phyloP scores from a whole-genome alignment of 2,888 invertebrate species.

The Pyralis farinalis region DNA sequence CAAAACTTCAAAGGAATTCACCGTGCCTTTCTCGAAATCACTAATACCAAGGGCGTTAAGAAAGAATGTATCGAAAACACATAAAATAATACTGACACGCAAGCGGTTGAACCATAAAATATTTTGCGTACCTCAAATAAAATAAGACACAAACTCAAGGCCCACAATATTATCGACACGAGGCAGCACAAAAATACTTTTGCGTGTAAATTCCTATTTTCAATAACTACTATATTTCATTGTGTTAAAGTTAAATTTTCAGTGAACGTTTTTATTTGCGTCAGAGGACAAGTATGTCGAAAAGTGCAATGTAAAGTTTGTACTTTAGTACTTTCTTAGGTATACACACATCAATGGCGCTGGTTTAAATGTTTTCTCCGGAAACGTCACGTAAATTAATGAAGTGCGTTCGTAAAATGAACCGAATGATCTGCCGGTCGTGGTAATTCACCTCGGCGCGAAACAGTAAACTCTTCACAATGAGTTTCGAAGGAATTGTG shows the following conservation, averaged over 20 bases:
- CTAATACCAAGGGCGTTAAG: conserved; percentile 15
- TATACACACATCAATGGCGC: conserved; percentile 11
- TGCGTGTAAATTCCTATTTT: background rate
- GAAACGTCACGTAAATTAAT: conserved; percentile 21
- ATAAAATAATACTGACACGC: conserved; percentile 19
- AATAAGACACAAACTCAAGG: conserved; percentile 20
- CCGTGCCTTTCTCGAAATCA: conserved; percentile 19
- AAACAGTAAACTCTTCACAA: conserved; percentile 6
- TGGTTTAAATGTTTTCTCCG: conserved; percentile 17
- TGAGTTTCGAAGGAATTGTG: conserved; percentile 5
- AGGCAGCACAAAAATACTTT: conserved; percentile 13
- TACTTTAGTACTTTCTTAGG: conserved; percentile 16
- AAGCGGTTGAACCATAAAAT: conserved; percentile 19
- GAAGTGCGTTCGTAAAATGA: conserved; percentile 17
- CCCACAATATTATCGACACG: conserved; percentile 17
- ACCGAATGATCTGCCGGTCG: conserved; percentile 8
- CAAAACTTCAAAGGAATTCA: conserved; percentile 12
- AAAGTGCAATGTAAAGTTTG: conserved; percentile 11
- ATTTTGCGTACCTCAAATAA: conserved; percentile 22
- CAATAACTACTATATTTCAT: background rate
- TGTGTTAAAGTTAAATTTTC: conserved; percentile 11
- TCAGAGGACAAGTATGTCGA: background rate
- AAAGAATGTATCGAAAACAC: conserved; percentile 19
- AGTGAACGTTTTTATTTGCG: background rate
- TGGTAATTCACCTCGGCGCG: conserved; percentile 10